phyloP scores from a whole-genome alignment of 2,113 vertebrate species.

The Rostratula benghalensis region DNA sequence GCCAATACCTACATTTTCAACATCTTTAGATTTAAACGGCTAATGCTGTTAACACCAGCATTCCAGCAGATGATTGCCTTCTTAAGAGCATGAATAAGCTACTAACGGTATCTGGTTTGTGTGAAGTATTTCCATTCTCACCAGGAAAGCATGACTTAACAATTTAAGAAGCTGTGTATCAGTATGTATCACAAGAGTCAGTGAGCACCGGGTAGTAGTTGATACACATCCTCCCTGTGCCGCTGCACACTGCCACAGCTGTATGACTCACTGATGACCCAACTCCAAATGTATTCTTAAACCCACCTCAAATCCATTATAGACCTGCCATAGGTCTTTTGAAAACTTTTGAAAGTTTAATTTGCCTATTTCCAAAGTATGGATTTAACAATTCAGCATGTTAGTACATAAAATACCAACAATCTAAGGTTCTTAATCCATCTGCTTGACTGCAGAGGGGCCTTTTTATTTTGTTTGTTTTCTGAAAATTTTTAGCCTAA shows the following conservation, averaged over 20 bases:
- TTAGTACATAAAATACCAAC: not conserved
- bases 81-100: not conserved
- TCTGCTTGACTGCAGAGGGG: not conserved
- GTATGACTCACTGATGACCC: not conserved
- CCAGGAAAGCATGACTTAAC: not conserved
- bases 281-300: not conserved
- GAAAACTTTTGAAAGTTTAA: not conserved
- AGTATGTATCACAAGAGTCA: not conserved
- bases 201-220: accelerated
- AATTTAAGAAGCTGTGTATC: not conserved
- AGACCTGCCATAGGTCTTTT: not conserved
- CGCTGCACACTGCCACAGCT: not conserved
- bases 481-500: not conserved
- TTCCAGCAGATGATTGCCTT: not conserved
- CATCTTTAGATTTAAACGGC: not conserved
- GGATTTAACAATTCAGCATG: not conserved
- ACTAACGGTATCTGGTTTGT: not conserved
- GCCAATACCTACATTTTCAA: not conserved
- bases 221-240: accelerated
- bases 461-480: not conserved
- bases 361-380: not conserved
- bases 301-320: not conserved
- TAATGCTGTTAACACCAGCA: not conserved
- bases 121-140: not conserved
- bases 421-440: not conserved